Conservation (phyloP, 2,888 invertebrate species). For the Pristionchus maxplancki region DNA sequence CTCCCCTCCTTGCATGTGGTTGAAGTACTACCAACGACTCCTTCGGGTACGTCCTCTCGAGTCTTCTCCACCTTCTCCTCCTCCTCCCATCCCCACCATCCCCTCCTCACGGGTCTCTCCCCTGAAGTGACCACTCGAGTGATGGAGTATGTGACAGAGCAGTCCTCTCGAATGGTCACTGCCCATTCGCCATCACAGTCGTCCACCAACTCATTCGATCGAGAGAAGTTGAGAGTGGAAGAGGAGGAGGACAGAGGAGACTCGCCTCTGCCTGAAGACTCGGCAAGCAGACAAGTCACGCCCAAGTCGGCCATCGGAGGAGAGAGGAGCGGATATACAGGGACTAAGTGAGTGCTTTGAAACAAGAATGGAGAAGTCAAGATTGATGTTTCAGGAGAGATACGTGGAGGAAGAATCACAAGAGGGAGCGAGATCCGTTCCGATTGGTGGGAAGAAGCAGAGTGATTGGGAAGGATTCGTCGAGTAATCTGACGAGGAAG, state of each 20-base stretch:
- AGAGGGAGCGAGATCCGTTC: background rate
- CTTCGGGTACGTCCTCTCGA: background rate
- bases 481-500: background rate
- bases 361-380: background rate
- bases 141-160: conserved; percentile 40
- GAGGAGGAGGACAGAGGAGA: conserved; percentile 27
- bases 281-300: conserved; percentile 24
- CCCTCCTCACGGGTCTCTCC: background rate
- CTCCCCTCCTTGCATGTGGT: background rate
- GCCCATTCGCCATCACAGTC: conserved; percentile 43
- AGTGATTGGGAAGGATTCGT: background rate
- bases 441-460: conserved; percentile 6
- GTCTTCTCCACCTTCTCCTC: background rate
- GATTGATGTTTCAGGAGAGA: conserved; percentile 13
- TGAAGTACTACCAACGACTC: background rate
- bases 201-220: conserved; percentile 6
- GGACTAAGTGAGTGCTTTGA: background rate
- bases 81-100: background rate
- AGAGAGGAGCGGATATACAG: background rate
- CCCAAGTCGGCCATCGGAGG: background rate
- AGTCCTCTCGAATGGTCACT: background rate
- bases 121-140: conserved; percentile 35
- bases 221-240: conserved; percentile 8
- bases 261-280: conserved; percentile 34
- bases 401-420: conserved; percentile 32